Evolutionary conservation across 2,888 invertebrate species (phyloP).

Genomic region (Margaritifera margaritifera): DNA sequence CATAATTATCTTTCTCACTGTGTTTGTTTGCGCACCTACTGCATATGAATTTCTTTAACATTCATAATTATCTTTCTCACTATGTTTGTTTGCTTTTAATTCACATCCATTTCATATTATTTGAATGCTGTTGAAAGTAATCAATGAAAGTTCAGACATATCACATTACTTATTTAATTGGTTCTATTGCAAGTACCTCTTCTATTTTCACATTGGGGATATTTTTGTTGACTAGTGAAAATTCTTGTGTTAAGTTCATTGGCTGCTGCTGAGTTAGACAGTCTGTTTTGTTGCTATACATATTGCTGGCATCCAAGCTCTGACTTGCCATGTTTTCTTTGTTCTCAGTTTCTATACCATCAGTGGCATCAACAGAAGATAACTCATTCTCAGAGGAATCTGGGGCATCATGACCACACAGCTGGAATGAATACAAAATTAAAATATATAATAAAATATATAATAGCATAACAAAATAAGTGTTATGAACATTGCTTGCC

Average conservation of each 20-base stretch:
- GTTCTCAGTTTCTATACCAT: slow-evolving; percentile 9
- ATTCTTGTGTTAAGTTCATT: slow-evolving; percentile 83
- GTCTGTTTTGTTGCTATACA: slow-evolving; percentile 24
- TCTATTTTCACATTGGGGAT: slow-evolving; percentile 81
- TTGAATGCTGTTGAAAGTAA: not conserved
- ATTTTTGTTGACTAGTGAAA: slow-evolving; percentile 83
- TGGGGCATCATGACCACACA: slow-evolving; percentile 55
- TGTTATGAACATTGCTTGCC: too few relatives aligned
- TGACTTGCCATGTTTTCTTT: slow-evolving; percentile 12
- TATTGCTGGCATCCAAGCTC: slow-evolving; percentile 16
- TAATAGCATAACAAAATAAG: too few relatives aligned
- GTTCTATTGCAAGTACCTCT: slow-evolving; percentile 63
- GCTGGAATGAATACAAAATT: slow-evolving; percentile 29
- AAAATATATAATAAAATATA: not conserved
- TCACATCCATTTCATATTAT: not conserved
- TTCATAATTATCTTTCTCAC: too few relatives aligned
- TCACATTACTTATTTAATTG: not conserved
- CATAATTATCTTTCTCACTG: too few relatives aligned
- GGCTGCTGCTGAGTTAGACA: slow-evolving; percentile 65
- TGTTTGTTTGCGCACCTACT: too few relatives aligned
- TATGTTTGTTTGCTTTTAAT: not conserved
- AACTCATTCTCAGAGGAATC: slow-evolving; percentile 42
- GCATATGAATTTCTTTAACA: too few relatives aligned
- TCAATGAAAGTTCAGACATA: not conserved
- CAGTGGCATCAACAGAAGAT: slow-evolving; percentile 15